Base-by-base conservation (phyloP, 1,140 invertebrate genomes). In the Hesperophylax magnus region DNA sequence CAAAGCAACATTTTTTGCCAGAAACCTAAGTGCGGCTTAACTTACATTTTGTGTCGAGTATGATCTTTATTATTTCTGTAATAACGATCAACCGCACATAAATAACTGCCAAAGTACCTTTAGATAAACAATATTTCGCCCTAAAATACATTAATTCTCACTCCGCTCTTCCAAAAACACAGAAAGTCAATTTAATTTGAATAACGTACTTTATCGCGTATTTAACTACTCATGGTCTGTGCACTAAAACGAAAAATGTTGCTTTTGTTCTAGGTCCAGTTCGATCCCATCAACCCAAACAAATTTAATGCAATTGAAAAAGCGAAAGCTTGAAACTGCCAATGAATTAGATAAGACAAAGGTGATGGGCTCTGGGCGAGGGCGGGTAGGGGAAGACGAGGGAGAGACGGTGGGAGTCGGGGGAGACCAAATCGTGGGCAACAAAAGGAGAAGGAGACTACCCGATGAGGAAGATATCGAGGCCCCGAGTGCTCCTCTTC, bases 231-330 rank as follows among this genome's bases (percentile, higher is more conserved):
- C 61, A 79, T 67, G 78, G 71, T 79, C 77, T 79, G 60, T 80
- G 77, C 71, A 84, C 83, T 84, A 84, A 84, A 84, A 81, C 83
- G 80, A 84, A 84, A 81, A 84, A 84, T 84, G 67, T 76, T 81
- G 65, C 82, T 77, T 87, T 90, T 91, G 89, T 91, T 91, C 77
- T 88, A 91, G 89, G 89, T 88, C 88, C 85, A 86, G 86, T 85
- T 86, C 88, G 82, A 86, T 90, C 85, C 87, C 86, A 77, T 84
- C 87, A 69, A 87, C 87, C 65, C 82, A 83, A 84, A 86, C 88
- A 78, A 86, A 88, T 77, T 84, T 90, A 83, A 85, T 88, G 67
- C 89, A 90, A 84, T 88, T 90, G 80, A 89, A 87, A 84, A 91
- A 91, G 85, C 85, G 89, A 84, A 87, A 89, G 78, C 85, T 91